These are phyloP conservation scores for Smittia aterrima DNA, from an alignment of 2,888 invertebrate genomes.

Conservation along the genomic window DNA sequence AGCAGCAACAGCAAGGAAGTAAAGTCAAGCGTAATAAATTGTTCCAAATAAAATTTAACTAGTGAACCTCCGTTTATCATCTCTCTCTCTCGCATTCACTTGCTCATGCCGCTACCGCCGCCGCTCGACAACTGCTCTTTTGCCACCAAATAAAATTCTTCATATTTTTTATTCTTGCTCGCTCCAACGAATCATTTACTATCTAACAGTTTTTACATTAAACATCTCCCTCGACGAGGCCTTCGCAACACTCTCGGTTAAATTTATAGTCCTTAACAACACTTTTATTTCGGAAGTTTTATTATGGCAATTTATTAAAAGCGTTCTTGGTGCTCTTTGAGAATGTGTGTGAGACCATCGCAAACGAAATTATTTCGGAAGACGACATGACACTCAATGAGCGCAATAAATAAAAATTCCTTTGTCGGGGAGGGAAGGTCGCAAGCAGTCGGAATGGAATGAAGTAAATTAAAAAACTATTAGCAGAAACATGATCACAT, in stretches of 20 bases:
- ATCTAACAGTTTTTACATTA: neutral
- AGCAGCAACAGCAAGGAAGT: neutral
- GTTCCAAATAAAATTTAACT: conserved; percentile 17
- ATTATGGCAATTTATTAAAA: conserved; percentile 28
- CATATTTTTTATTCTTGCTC: neutral
- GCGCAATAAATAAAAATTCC: neutral
- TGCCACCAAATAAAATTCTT: conserved; percentile 2
- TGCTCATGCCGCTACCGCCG: neutral
- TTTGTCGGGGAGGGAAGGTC: neutral
- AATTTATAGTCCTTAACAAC: conserved; percentile 26
- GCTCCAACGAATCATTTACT: neutral
- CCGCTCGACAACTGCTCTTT: neutral
- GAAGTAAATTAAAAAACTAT: conserved; percentile 29
- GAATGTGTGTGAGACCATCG: neutral
- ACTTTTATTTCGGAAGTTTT: conserved; percentile 23
- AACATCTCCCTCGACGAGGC: neutral
- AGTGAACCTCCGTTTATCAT: conserved; percentile 16
- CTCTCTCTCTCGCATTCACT: neutral
- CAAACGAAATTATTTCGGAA: neutral
- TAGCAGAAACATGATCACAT: neutral
- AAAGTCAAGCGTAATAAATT: conserved; percentile 10
- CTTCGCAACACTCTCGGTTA: neutral
- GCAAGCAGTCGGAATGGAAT: neutral
- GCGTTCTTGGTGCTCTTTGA: neutral
- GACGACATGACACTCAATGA: conserved; percentile 15